A percentile compares a stretch with the other conserved stretches of the same genome.
phyloP scores from a whole-genome alignment of 2,113 vertebrate species.

The Vombatus ursinus region DNA sequence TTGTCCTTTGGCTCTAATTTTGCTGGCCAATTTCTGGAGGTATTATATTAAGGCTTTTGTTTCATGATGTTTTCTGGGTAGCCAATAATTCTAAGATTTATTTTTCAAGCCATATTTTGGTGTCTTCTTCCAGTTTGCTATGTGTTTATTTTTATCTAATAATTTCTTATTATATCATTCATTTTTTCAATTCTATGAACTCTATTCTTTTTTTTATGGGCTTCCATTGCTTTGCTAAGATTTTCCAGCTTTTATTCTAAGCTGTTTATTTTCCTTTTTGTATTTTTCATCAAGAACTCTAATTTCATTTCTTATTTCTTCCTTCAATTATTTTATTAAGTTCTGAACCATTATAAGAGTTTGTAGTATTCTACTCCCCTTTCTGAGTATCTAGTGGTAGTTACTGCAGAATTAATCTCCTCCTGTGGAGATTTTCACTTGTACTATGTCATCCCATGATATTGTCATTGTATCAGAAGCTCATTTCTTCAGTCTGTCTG shows the following conservation, averaged over 20 bases:
- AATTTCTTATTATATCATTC: not conserved
- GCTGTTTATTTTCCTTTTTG: not conserved
- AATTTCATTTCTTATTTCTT: not conserved
- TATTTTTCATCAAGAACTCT: not conserved
- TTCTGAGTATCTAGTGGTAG: not conserved
- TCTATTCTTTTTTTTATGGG: not conserved
- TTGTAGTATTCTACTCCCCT: not conserved
- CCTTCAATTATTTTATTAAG: not conserved
- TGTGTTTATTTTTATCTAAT: not conserved
- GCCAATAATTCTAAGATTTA: not conserved
- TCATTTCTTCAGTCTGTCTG: not conserved
- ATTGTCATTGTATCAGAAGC: not conserved
- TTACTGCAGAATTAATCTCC: not conserved
- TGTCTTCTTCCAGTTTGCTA: not conserved
- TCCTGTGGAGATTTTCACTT: not conserved
- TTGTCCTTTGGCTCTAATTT: conserved; percentile 13
- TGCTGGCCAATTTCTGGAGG: not conserved
- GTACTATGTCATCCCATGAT: not conserved
- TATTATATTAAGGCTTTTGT: not conserved
- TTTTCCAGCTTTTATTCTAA: not conserved
- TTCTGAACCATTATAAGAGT: not conserved
- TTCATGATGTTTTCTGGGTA: not conserved
- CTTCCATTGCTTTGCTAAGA: not conserved
- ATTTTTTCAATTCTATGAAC: not conserved
- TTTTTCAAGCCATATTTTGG: not conserved